These are phyloP conservation scores for Ornithoptera priamus DNA, from an alignment of 2,888 invertebrate genomes.

Conservation along the genomic window DNA sequence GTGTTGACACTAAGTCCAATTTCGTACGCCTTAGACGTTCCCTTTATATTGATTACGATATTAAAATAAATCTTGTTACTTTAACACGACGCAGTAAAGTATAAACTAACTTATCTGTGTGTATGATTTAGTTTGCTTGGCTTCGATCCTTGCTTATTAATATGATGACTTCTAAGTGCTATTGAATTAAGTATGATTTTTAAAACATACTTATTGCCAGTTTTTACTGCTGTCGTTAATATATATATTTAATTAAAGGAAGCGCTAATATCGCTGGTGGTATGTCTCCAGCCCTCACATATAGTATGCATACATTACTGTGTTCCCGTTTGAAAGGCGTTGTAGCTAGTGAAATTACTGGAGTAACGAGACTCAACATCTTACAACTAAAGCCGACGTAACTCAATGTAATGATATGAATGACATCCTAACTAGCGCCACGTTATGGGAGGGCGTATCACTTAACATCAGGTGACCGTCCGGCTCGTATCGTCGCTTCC, in stretches of 20 bases:
- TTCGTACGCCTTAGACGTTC: constrained; percentile 67
- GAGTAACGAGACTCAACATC: too few relatives aligned
- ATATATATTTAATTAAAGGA: background rate
- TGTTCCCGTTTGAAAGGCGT: too few relatives aligned
- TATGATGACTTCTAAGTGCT: constrained; percentile 37
- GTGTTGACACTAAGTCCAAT: constrained; percentile 77
- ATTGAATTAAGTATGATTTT: constrained; percentile 21
- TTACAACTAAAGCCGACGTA: too few relatives aligned
- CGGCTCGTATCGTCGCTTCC: too few relatives aligned
- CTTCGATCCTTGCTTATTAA: constrained; percentile 20
- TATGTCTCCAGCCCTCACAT: too few relatives aligned
- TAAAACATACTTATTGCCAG: constrained; percentile 30
- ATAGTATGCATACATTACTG: too few relatives aligned
- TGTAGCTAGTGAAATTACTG: too few relatives aligned
- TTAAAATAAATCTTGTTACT: constrained; percentile 31
- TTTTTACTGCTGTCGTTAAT: background rate
- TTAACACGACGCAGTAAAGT: constrained; percentile 37
- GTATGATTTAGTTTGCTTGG: constrained; percentile 27
- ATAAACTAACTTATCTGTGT: constrained; percentile 33
- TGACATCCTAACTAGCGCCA: too few relatives aligned
- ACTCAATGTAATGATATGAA: too few relatives aligned
- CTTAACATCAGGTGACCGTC: too few relatives aligned
- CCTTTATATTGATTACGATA: constrained; percentile 55
- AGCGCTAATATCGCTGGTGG: too few relatives aligned
- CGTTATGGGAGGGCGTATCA: too few relatives aligned